Evolutionary conservation across 2,888 invertebrate species (phyloP).

Genomic region (Cecidostiba fungosa): DNA sequence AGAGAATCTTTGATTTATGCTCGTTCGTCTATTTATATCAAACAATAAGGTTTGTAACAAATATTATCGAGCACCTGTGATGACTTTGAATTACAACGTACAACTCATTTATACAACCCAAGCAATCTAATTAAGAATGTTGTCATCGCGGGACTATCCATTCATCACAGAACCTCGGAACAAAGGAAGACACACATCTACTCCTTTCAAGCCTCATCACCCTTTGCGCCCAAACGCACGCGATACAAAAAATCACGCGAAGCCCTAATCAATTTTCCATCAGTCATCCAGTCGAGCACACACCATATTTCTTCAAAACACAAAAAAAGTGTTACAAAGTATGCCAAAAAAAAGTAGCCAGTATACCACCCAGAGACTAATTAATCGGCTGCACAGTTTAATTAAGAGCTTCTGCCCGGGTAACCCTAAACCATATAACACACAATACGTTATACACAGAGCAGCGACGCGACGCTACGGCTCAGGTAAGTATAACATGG

Average conservation of each 20-base stretch:
- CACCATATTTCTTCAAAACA: background rate
- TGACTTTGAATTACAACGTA: background rate
- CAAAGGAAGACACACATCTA: background rate
- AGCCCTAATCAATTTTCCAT: background rate
- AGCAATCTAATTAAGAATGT: background rate
- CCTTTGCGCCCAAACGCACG: background rate
- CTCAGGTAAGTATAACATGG: background rate
- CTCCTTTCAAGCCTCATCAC: background rate
- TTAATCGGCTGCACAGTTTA: slow-evolving; percentile 27
- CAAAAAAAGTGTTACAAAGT: background rate
- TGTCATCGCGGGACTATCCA: background rate
- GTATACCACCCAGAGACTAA: background rate
- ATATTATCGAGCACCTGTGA: too few relatives aligned
- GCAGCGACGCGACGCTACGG: background rate
- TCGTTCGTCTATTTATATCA: too few relatives aligned
- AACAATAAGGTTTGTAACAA: too few relatives aligned
- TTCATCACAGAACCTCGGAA: background rate
- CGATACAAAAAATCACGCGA: slow-evolving; percentile 23
- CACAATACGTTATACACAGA: background rate
- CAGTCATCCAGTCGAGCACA: background rate
- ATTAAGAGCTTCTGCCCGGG: slow-evolving; percentile 29
- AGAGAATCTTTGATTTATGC: too few relatives aligned
- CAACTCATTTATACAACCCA: background rate
- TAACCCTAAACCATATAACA: slow-evolving; percentile 17
- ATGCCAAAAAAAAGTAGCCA: background rate